Conservation (phyloP, 2,113 vertebrate genomes). For the Cyprinus carpio region DNA sequence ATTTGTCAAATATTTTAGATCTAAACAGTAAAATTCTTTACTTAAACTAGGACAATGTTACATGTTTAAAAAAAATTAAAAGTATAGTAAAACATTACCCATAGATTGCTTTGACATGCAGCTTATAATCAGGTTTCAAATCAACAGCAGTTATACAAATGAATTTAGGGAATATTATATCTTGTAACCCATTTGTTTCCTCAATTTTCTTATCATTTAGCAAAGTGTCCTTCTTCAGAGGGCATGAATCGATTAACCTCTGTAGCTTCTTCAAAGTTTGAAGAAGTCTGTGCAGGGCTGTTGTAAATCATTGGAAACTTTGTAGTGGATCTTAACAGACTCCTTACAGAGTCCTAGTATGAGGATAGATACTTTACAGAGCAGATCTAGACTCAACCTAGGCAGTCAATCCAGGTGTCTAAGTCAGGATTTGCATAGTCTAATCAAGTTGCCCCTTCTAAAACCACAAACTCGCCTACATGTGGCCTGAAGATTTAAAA, state of each 20-base stretch:
- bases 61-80: neutral
- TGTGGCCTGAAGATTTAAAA: neutral
- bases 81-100: neutral
- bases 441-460: conserved; percentile 5
- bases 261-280: neutral
- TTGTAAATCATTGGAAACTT: conserved; percentile 10
- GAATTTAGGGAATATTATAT: neutral
- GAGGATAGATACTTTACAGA: neutral
- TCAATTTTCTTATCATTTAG: neutral
- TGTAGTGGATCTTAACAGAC: conserved; percentile 15
- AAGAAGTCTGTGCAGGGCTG: neutral
- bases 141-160: neutral
- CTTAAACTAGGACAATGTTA: neutral
- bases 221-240: conserved; percentile 1
- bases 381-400: neutral
- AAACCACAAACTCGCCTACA: conserved; percentile 1
- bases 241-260: neutral
- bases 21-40: neutral
- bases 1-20: neutral
- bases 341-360: neutral
- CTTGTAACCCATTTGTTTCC: neutral
- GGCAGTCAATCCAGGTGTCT: neutral
- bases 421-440: conserved; percentile 19
- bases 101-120: neutral
- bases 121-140: neutral